Percentiles rank a stretch among this genome's conserved stretches.
Conservation (phyloP, 2,113 vertebrate genomes). For the Sorex fumeus region DNA sequence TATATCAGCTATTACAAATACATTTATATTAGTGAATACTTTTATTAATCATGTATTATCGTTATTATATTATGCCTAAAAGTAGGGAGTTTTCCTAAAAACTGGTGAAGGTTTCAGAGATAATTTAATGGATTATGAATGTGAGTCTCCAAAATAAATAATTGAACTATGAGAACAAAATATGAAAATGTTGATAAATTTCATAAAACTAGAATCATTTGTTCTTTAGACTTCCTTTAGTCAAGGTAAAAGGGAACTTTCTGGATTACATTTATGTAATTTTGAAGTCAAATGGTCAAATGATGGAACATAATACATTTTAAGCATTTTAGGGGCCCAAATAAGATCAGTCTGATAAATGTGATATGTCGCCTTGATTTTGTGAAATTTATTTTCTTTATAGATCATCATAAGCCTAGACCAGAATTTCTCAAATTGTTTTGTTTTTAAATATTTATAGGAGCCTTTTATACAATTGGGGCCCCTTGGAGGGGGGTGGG, state of each 20-base stretch:
- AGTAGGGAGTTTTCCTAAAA: background rate
- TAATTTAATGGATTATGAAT: background rate
- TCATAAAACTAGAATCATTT: background rate
- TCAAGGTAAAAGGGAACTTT: background rate
- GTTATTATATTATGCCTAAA: no score
- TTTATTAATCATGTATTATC: background rate
- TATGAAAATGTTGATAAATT: background rate
- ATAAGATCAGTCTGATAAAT: slow-evolving; percentile 22
- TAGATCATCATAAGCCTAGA: background rate
- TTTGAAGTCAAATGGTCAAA: background rate
- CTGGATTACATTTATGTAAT: background rate
- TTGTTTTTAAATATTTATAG: background rate
- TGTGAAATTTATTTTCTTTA: background rate
- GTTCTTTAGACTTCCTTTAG: background rate
- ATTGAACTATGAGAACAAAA: background rate
- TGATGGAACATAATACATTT: slow-evolving; percentile 33
- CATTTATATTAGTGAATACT: no score
- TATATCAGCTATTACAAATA: no score
- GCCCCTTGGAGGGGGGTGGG: no score
- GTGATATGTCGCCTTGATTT: background rate
- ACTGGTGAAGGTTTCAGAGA: background rate
- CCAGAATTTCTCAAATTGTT: background rate
- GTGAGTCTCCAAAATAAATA: slow-evolving; percentile 1
- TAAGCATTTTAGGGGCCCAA: background rate
- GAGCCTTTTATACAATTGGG: no score